Evolutionary conservation across 2,797 vertebrate species (phyloP).

Genomic region (Cichlasoma orientale): DNA sequence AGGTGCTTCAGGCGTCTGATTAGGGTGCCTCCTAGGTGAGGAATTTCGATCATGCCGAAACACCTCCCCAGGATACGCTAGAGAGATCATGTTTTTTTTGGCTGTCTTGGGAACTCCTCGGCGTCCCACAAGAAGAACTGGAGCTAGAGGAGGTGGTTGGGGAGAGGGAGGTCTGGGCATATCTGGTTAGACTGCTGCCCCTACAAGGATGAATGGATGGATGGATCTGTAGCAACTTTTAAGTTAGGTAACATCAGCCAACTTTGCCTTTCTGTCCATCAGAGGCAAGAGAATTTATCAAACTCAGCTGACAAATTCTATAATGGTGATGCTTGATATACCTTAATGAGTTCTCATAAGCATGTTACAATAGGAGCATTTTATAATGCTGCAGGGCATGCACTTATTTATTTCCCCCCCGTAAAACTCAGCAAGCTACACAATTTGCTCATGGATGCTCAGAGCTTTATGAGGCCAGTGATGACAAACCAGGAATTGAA

Average conservation of each 20-base stretch:
- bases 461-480: not conserved
- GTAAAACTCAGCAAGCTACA: not conserved
- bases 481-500: not conserved
- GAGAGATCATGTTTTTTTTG: accelerated
- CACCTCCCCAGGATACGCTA: not conserved
- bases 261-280: no score
- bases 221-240: not conserved
- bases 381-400: no score
- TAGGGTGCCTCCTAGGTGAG: not conserved
- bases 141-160: not conserved
- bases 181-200: not conserved
- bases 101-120: not conserved
- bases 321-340: not conserved
- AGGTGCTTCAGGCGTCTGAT: not conserved
- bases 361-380: no score
- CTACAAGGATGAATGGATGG: not conserved
- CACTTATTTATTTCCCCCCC: not conserved
- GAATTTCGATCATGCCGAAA: not conserved
- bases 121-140: accelerated
- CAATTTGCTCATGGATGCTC: not conserved
- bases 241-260: not conserved
- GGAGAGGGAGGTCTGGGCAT: accelerated
- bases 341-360: not conserved
- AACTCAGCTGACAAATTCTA: not conserved
- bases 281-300: not conserved